Base-by-base conservation (phyloP, 2,888 invertebrate species). In the Pachycephus smyrnensis region DNA sequence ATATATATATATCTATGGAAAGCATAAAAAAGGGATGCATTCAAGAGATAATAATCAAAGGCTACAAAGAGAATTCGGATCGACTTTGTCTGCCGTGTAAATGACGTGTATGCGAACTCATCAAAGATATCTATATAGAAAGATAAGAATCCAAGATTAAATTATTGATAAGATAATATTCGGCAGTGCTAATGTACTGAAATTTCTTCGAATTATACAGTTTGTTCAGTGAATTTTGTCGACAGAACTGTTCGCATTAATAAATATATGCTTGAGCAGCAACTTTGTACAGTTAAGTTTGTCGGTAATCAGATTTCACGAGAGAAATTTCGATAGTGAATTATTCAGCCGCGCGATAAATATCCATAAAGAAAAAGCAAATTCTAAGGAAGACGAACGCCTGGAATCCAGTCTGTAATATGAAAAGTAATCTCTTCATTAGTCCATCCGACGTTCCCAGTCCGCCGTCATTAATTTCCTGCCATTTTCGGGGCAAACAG, bases 381-480 rank as follows among this genome's bases (percentile, higher is more conserved):
- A 35, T 55, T 31, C 12, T 11, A 32, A 69, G 32, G 32, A 12
- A 35, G 30, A 73, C 31, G 35, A 36, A 30, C 23, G 30, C 37
- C 69, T 77, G 55, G 77, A 82, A 83, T 83, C 82, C 82, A 79
- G 77, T 79, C 79, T 73, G 73, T 84, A 84, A 84, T 83, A 81
- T 84, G 83, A 78, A 81, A 81, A 82, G 83, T 81, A 80, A 82
- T 85, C 82, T 79, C 78, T 71, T 75, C 75, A 68, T 75, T 37
- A 77, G 30, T 33, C 35, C 23, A 23, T 55, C 23, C 55, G 9
- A 55, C 31, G 68, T 69, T 68, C 68, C 12, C 12, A 30, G 37
- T 68, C 77, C 11, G 36, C 31, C 75, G 33, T 4, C 82, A 83
- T 84, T 83, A 82, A 85, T 83, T 76, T 68, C 82, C 83, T 76